These are phyloP conservation scores for Gambusia yucatana DNA, from an alignment of 2,797 vertebrate species.

Conservation along the genomic window DNA sequence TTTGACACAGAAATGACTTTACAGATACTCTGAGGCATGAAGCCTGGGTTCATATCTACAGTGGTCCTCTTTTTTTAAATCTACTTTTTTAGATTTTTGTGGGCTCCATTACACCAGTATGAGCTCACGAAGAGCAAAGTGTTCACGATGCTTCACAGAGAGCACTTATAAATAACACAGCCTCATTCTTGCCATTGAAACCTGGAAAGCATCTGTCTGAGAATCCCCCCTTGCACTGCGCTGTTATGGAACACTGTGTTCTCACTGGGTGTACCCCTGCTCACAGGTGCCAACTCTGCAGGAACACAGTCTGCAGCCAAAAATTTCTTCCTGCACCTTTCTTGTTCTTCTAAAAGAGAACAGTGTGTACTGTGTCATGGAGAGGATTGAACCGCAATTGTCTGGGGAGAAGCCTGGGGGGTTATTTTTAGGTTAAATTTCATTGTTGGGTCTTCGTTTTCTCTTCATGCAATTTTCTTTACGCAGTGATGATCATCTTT, in stretches of 20 bases:
- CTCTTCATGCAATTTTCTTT: background rate
- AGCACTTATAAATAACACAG: slow-evolving; percentile 64
- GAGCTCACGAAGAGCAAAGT: slow-evolving; percentile 27
- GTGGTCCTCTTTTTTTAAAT: slow-evolving; percentile 9
- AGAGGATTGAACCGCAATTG: slow-evolving; percentile 7
- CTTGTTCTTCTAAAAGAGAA: slow-evolving; percentile 50
- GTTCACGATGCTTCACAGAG: slow-evolving; percentile 36
- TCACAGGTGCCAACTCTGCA: slow-evolving; percentile 52
- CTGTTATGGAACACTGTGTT: slow-evolving; percentile 76
- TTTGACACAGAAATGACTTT: slow-evolving; percentile 31
- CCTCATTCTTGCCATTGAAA: slow-evolving; percentile 63
- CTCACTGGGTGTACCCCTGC: slow-evolving; percentile 62
- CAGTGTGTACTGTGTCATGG: slow-evolving; percentile 57
- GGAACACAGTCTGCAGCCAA: slow-evolving; percentile 59
- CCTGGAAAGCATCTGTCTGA: slow-evolving; percentile 60
- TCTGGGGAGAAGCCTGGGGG: slow-evolving; percentile 19
- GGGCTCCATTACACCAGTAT: slow-evolving; percentile 41
- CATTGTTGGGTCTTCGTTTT: slow-evolving; percentile 15
- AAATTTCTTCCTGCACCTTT: slow-evolving; percentile 47
- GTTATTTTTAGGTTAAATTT: slow-evolving; percentile 15
- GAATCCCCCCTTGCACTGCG: slow-evolving; percentile 43
- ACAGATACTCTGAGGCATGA: slow-evolving; percentile 16
- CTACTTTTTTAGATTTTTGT: slow-evolving; percentile 25
- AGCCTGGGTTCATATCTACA: slow-evolving; percentile 25
- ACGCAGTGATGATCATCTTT: background rate